Percentiles rank a stretch among this genome's conserved stretches.
These are phyloP conservation scores for Thamnophis elegans DNA, from an alignment of 2,797 vertebrate genomes.

Conservation along the genomic window DNA sequence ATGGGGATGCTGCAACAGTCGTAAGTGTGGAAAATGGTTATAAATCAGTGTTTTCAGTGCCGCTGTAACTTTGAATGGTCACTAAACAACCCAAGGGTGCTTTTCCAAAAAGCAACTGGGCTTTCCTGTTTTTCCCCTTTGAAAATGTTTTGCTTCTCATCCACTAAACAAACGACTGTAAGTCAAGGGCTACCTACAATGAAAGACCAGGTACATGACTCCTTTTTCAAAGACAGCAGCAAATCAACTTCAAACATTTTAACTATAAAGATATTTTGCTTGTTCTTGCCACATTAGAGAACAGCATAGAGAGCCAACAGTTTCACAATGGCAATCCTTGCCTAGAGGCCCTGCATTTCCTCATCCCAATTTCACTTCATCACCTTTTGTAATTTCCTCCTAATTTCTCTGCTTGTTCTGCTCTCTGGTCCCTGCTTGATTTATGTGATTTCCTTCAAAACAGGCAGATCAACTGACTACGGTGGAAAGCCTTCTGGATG, in stretches of 20 bases:
- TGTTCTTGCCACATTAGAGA: not conserved
- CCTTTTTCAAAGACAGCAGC: not conserved
- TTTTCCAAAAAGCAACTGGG: not conserved
- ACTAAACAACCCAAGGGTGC: not conserved
- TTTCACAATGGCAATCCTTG: not conserved
- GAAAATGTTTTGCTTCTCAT: not conserved
- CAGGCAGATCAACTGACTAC: not conserved
- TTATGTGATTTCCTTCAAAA: not conserved
- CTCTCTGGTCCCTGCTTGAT: not conserved
- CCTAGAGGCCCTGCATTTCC: not conserved
- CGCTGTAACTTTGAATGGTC: not conserved
- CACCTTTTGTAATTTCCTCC: not conserved
- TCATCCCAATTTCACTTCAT: not conserved
- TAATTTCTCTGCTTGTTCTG: not conserved
- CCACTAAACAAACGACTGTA: not conserved
- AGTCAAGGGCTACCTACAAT: not conserved
- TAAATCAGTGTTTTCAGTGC: not conserved
- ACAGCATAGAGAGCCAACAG: not conserved
- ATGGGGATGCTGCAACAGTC: not conserved
- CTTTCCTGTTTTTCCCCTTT: not conserved
- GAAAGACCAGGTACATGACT: not conserved
- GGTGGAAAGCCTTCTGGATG: not conserved
- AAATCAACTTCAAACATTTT: not conserved
- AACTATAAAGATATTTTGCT: not conserved
- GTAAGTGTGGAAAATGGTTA: not conserved